phyloP scores from a whole-genome alignment of 2,113 vertebrate species.

The Synodontis membranacea region DNA sequence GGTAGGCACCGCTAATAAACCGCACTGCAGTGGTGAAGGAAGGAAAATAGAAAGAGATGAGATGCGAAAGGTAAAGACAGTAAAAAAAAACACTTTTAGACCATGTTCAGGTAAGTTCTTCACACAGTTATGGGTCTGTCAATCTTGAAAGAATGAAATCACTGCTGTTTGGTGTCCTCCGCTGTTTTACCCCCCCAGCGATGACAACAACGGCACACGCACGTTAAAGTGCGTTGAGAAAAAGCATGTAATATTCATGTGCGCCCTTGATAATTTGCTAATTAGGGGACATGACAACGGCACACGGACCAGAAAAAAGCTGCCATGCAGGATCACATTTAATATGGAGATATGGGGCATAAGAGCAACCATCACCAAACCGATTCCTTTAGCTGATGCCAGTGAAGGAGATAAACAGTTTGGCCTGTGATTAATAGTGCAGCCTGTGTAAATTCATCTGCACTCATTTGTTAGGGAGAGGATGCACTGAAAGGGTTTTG shows the following conservation, averaged over 20 bases:
- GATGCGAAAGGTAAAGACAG: conserved; percentile 47
- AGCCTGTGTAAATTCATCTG: conserved; percentile 1
- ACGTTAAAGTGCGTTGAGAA: neutral
- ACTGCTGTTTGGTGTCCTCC: neutral
- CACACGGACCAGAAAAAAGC: neutral
- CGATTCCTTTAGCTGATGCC: conserved; percentile 57
- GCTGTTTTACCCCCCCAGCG: neutral
- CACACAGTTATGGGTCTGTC: neutral
- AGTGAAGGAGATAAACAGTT: conserved; percentile 70
- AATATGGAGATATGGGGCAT: conserved; percentile 30
- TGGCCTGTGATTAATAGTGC: conserved; percentile 53
- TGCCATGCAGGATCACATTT: conserved; percentile 24
- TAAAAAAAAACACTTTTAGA: conserved; percentile 15
- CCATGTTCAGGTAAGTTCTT: neutral
- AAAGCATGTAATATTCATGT: neutral
- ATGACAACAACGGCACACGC: neutral
- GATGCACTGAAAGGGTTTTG: neutral
- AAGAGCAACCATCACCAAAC: conserved; percentile 52
- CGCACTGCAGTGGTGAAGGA: conserved; percentile 51
- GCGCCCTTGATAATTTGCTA: conserved; percentile 42
- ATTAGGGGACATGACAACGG: conserved; percentile 40
- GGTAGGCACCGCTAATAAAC: conserved; percentile 62
- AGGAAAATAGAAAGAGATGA: neutral
- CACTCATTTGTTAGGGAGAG: neutral
- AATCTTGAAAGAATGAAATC: neutral